Percentiles rank a stretch among this genome's conserved stretches.
phyloP scores from a whole-genome alignment of 2,888 invertebrate genomes.

The Lithodes maja region DNA sequence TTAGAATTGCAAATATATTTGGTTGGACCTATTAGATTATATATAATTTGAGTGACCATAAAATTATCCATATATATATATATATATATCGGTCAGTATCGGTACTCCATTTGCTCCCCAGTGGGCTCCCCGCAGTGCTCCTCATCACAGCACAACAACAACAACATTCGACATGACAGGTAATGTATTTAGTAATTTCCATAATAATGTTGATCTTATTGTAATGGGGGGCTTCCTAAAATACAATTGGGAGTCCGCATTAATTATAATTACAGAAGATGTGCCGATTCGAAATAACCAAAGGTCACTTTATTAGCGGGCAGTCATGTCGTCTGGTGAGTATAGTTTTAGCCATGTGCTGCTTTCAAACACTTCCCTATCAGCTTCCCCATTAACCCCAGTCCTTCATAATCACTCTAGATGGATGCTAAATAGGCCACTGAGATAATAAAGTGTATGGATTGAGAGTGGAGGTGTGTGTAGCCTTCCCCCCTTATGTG shows the following conservation, averaged over 20 bases:
- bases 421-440: not conserved
- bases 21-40: not conserved
- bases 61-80: not conserved
- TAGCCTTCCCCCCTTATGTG: too few relatives aligned
- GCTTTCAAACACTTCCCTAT: not conserved
- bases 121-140: too few relatives aligned
- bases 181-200: too few relatives aligned
- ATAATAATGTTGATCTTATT: too few relatives aligned
- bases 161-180: too few relatives aligned
- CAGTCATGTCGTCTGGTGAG: conserved; percentile 38
- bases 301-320: not conserved
- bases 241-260: too few relatives aligned
- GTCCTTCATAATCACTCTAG: not conserved
- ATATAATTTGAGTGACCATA: not conserved
- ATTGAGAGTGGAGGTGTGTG: too few relatives aligned
- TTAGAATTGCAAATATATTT: too few relatives aligned
- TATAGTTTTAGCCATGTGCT: conserved; percentile 20
- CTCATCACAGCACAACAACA: too few relatives aligned
- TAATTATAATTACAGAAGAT: too few relatives aligned
- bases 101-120: not conserved
- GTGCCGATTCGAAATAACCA: not conserved
- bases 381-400: not conserved
- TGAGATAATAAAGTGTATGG: too few relatives aligned
- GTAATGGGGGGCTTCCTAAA: too few relatives aligned
- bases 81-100: not conserved